Evolutionary conservation across 2,113 vertebrate species (phyloP).

Genomic region (Salvelinus fontinalis): DNA sequence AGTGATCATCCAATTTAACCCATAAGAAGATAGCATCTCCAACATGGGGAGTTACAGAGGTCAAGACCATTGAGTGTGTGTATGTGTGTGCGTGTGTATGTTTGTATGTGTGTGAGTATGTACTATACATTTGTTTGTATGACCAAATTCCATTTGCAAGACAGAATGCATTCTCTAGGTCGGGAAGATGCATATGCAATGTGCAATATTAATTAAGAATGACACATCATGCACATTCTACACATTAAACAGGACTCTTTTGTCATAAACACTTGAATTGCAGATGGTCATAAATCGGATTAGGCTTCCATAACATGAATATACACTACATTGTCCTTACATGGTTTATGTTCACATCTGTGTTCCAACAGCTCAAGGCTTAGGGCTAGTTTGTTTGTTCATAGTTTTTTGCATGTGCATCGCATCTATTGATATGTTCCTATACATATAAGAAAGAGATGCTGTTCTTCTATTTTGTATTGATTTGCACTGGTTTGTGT

Average conservation of each 20-base stretch:
- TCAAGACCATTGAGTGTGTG: constrained; percentile 40
- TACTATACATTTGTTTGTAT: constrained; percentile 5
- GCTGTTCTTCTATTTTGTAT: constrained; percentile 52
- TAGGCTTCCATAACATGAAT: background rate
- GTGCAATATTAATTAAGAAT: constrained; percentile 69
- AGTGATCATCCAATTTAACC: constrained; percentile 17
- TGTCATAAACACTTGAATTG: background rate
- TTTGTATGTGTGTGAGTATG: background rate
- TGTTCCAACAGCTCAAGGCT: constrained; percentile 26
- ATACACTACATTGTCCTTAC: background rate
- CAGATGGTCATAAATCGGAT: background rate
- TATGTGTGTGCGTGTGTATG: background rate
- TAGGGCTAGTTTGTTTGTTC: constrained; percentile 17
- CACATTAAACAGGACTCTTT: background rate
- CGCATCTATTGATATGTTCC: constrained; percentile 53
- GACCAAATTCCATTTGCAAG: constrained; percentile 17
- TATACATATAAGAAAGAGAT: constrained; percentile 50
- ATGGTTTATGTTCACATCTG: constrained; percentile 11
- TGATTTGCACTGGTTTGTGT: constrained; percentile 61
- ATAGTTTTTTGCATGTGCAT: constrained; percentile 30
- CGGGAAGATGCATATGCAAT: constrained; percentile 74
- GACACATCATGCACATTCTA: background rate
- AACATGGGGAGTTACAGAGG: constrained; percentile 15
- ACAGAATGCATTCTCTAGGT: constrained; percentile 61
- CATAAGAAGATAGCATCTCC: constrained; percentile 4